Base-by-base conservation (phyloP, 92 coral and sea anemone species). In the Zoanthus gigantus region DNA sequence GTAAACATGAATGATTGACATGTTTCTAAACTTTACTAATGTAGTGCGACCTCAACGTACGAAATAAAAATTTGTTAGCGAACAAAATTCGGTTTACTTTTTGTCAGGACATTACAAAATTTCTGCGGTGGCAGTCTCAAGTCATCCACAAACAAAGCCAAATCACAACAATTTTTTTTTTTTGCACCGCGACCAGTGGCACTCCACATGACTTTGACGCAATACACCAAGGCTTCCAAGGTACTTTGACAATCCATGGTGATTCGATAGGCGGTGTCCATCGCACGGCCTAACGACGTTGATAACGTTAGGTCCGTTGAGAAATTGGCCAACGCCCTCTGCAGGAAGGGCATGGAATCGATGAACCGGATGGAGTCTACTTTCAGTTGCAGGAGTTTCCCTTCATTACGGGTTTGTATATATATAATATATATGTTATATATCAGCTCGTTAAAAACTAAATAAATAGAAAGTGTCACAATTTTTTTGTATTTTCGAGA, bases 361-460 rank as follows among this genome's bases (percentile, higher is more conserved):
- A 61, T 61, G 68, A 61, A 61, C 6, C 84, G 84, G 13, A 53
- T 57, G 18, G 53, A 13, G 32, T 75, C 84, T 75, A 79, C 84
- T 61, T 79, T 79, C 84, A 79, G 71, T 71, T 82, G 77, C 54
- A 82, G 6, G 58, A 82, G 31, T 58, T 82, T 82, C 57, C 52
- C 74, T 2, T 77, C 86, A n/a, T 82, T 82, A 30, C 58, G 72
- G 78, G 34, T 67, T 58, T 82, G 86, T 45, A 23, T 23, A 23
- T 23, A 23, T 23, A 23, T 23, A 23, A 23, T 23, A 23, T 23
- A 23, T 23, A 23, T 23, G 23, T 23, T 23, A 23, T 23, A 23
- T 23, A 23, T 23, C 23, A 23, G 23, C 23, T 23, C 23, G 23
- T 23, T 23, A 23, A 23, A 23, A 23, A 23, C 23, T 23, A 23